Conservation (phyloP, 1,140 invertebrate genomes). For the Drosophila tristis region DNA sequence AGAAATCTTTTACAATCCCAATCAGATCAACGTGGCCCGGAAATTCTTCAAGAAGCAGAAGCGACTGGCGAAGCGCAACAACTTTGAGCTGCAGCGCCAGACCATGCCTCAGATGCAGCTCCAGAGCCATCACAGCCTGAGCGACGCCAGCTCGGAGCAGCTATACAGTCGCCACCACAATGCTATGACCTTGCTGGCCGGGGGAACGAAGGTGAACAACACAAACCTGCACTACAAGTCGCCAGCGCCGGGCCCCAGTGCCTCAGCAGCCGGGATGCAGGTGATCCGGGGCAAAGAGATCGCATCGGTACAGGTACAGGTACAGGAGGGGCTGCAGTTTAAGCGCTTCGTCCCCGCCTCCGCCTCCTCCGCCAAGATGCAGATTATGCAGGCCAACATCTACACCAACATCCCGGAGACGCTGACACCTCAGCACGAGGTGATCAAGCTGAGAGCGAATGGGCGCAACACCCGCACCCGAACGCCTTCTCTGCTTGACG, state of each 20-base stretch:
- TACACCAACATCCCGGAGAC: slow-evolving; percentile 90
- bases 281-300: too few relatives aligned
- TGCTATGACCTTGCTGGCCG: slow-evolving; percentile 88
- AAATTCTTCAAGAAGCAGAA: slow-evolving; percentile 96
- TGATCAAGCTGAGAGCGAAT: slow-evolving; percentile 84
- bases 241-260: slow-evolving; percentile 32
- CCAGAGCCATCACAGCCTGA: slow-evolving; percentile 84
- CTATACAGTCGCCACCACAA: slow-evolving; percentile 84
- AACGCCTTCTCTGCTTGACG: slow-evolving; percentile 80
- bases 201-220: slow-evolving; percentile 90
- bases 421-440: slow-evolving; percentile 87
- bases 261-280: too few relatives aligned
- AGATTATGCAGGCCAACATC: slow-evolving; percentile 88
- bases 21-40: slow-evolving; percentile 95
- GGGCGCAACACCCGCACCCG: slow-evolving; percentile 35
- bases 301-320: too few relatives aligned
- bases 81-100: slow-evolving; percentile 87
- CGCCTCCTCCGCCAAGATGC: slow-evolving; percentile 57
- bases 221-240: slow-evolving; percentile 87
- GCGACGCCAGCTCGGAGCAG: slow-evolving; percentile 85
- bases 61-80: slow-evolving; percentile 90
- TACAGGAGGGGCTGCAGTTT: slow-evolving; percentile 45
- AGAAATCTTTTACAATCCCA: slow-evolving; percentile 96
- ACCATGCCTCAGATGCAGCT: slow-evolving; percentile 85
- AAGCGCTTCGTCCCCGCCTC: slow-evolving; percentile 60